A percentile compares a stretch with the other conserved stretches of the same genome.
Evolutionary conservation across 2,888 invertebrate species (phyloP).

Genomic region (Danaus chrysippus): DNA sequence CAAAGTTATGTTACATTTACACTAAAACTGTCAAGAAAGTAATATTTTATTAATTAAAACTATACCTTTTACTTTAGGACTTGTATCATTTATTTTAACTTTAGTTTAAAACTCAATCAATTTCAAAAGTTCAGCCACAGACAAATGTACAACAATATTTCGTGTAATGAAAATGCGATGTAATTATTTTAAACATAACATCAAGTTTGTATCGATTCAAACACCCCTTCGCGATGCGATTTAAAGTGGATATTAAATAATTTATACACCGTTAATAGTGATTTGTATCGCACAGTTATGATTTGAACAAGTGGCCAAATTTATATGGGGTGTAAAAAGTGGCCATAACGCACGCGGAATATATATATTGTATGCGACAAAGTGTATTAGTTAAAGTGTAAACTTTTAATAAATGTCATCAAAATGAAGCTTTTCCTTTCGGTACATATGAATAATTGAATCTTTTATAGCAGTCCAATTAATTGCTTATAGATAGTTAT

Average conservation of each 20-base stretch:
- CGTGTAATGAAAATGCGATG: neutral
- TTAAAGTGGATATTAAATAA: constrained; percentile 72
- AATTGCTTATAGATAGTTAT: too few relatives aligned
- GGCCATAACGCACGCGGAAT: constrained; percentile 33
- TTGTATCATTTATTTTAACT: too few relatives aligned
- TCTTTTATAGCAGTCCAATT: too few relatives aligned
- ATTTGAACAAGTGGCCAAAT: constrained; percentile 73
- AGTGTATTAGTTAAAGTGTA: neutral
- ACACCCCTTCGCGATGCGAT: constrained; percentile 37
- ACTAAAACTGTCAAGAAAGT: too few relatives aligned
- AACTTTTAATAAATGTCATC: too few relatives aligned
- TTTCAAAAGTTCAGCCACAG: too few relatives aligned
- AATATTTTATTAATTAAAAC: too few relatives aligned
- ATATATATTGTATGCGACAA: constrained; percentile 11
- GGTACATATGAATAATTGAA: too few relatives aligned
- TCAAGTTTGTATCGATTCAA: constrained; percentile 14
- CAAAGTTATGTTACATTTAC: too few relatives aligned
- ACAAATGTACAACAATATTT: neutral
- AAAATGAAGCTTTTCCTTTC: too few relatives aligned
- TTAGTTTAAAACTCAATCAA: too few relatives aligned
- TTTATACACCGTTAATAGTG: constrained; percentile 72
- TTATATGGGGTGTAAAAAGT: constrained; percentile 44
- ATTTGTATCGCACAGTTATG: constrained; percentile 73
- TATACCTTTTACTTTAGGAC: too few relatives aligned
- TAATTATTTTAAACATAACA: constrained; percentile 7